Percentiles rank a stretch among this genome's conserved stretches.
Conservation (phyloP, 2,797 vertebrate genomes). For the Lateolabrax maculatus region DNA sequence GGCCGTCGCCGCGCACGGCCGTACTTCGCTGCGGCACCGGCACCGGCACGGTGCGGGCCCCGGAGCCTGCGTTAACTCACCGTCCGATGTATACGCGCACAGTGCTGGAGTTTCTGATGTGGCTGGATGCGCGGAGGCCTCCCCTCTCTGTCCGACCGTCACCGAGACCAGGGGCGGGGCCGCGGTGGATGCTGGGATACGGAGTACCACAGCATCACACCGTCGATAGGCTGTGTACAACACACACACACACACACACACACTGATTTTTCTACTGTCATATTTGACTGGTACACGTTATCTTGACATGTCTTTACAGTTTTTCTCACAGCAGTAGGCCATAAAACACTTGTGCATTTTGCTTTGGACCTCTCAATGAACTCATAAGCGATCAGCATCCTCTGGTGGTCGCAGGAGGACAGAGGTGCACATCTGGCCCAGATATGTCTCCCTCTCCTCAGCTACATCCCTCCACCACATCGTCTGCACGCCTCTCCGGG, state of each 20-base stretch:
- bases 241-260: too few species aligned
- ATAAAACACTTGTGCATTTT: neutral
- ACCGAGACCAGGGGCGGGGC: slow-evolving; percentile 31
- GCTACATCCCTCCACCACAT: neutral
- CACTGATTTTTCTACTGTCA: too few species aligned
- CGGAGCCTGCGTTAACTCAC: too few species aligned
- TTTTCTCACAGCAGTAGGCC: neutral
- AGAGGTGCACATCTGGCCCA: neutral
- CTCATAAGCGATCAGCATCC: too few species aligned
- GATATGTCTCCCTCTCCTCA: neutral
- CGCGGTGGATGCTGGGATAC: slow-evolving; percentile 72
- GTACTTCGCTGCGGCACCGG: too few species aligned
- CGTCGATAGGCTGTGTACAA: too few species aligned
- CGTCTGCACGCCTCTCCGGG: neutral
- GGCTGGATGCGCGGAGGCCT: slow-evolving; percentile 57
- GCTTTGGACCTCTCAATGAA: neutral
- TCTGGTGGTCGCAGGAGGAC: neutral
- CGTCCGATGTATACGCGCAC: neutral
- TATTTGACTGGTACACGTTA: too few species aligned
- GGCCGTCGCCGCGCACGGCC: too few species aligned
- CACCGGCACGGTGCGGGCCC: too few species aligned
- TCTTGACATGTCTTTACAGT: neutral
- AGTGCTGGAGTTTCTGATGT: slow-evolving; percentile 28
- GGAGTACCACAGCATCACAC: slow-evolving; percentile 24
- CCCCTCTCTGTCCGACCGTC: slow-evolving; percentile 38